Evolutionary conservation across 2,888 invertebrate species (phyloP), one percentile per base, ranked within the genome.

Genomic region (Machimus rusticus): DNA sequence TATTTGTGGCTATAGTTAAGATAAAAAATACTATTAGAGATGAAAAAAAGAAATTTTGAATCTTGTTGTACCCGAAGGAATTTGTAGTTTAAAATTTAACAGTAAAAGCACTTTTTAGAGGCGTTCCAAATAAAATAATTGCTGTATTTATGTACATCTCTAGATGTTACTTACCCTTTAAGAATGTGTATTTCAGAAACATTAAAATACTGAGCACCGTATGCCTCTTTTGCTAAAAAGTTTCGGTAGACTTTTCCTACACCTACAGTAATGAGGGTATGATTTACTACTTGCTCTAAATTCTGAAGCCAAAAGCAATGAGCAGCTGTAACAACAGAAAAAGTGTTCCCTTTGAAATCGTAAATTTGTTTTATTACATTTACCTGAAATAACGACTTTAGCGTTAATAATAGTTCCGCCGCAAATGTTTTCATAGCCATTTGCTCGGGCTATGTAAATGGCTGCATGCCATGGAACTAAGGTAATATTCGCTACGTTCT

Each of bases 291-390:
- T 4, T 16, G 51, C 19, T 19, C 9, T 55, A 39, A 87, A 1
- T 82, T 74, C 0, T 16, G 39, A 81, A 90, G 88, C 89, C 89
- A 90, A 86, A 90, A 90, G 19, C 90, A 90, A 88, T 90, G 90
- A 0, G 90, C 90, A 28, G 87, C 87, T 87, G 19, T 23, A 23
- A 43, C 37, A 34, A 23, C 3, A 9, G 37, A 66, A 12, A 28
- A n/a, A 2, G 28, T n/a, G 6, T 23, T 66, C 0, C 28, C 1
- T 23, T 66, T 28, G n/a, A 84, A 66, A 23, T 66, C 9, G 4
- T 66, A 23, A 66, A 31, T 78, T 66, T 16, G 19, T 39, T 5
- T 16, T 57, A 43, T 0, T 16, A 4, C 16, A 46, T 14, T 14
- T 87, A 89, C 89, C 90, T 39, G 89, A 88, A 12, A 90, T 74